These are phyloP conservation scores for Sebastes minor DNA, from an alignment of 2,797 vertebrate genomes.

Conservation along the genomic window DNA sequence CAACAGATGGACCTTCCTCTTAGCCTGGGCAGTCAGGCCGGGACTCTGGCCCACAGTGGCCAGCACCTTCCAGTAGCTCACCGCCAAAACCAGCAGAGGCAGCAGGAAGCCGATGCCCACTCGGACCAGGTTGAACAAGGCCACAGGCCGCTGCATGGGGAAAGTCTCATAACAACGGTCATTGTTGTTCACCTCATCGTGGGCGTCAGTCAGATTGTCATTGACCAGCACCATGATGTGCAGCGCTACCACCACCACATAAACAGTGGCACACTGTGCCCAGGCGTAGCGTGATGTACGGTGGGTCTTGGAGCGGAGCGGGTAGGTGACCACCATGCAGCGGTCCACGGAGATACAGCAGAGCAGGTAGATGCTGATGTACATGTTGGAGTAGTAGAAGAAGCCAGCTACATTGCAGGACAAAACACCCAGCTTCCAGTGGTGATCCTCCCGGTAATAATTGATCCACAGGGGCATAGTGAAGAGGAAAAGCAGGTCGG, in stretches of 20 bases:
- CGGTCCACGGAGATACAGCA: slow-evolving; percentile 88
- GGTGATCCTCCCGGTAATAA: slow-evolving; percentile 78
- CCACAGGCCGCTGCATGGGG: slow-evolving; percentile 60
- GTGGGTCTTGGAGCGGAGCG: slow-evolving; percentile 68
- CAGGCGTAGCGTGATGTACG: slow-evolving; percentile 72
- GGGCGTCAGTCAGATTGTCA: slow-evolving; percentile 60
- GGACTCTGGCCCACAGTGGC: slow-evolving; percentile 77
- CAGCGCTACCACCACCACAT: slow-evolving; percentile 39
- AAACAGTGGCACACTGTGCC: slow-evolving; percentile 66
- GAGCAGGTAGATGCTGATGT: slow-evolving; percentile 84
- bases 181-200: slow-evolving; percentile 27
- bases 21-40: slow-evolving; percentile 68
- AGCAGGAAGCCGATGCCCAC: slow-evolving; percentile 75
- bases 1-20: slow-evolving; percentile 81
- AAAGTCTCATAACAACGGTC: slow-evolving; percentile 82
- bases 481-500: slow-evolving; percentile 81
- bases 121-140: slow-evolving; percentile 78
- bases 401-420: slow-evolving; percentile 82
- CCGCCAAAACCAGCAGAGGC: slow-evolving; percentile 75
- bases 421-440: slow-evolving; percentile 59
- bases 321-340: slow-evolving; percentile 79
- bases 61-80: slow-evolving; percentile 81
- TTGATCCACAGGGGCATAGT: slow-evolving; percentile 86
- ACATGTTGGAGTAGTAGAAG: slow-evolving; percentile 87
- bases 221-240: slow-evolving; percentile 70